Conservation (phyloP, 2,113 vertebrate species). For the Pholis gunnellus region DNA sequence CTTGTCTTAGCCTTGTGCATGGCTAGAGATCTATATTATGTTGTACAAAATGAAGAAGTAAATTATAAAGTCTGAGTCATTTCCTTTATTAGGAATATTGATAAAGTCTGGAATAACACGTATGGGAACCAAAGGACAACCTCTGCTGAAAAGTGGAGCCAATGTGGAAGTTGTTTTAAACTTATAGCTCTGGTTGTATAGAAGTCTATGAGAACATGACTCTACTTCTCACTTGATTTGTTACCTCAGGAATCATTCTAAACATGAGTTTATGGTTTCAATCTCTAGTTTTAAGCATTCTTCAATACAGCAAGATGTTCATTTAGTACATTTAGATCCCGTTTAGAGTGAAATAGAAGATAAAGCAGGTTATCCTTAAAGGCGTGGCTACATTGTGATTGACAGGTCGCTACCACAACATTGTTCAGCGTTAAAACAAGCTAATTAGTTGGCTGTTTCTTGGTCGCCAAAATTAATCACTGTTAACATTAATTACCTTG, state of each 20-base stretch:
- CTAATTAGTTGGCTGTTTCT: too few relatives aligned
- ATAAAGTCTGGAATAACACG: neutral
- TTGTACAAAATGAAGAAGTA: neutral
- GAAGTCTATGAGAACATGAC: neutral
- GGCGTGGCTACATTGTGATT: too few relatives aligned
- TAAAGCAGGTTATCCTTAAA: too few relatives aligned
- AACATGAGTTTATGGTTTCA: too few relatives aligned
- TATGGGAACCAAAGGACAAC: neutral
- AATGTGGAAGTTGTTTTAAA: neutral
- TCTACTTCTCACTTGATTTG: too few relatives aligned
- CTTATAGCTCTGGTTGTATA: neutral
- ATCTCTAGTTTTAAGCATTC: too few relatives aligned
- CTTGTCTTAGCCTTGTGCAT: neutral
- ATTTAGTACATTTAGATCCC: neutral
- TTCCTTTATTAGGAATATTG: neutral
- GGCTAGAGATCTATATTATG: slow-evolving; percentile 13
- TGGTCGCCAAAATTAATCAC: too few relatives aligned
- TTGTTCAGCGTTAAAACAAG: too few relatives aligned
- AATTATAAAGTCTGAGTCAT: neutral
- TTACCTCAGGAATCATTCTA: neutral
- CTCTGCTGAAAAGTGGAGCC: too few relatives aligned
- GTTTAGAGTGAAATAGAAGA: neutral
- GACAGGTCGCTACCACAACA: too few relatives aligned
- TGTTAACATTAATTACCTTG: too few relatives aligned
- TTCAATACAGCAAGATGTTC: neutral